Conservation (phyloP, 2,113 vertebrate genomes). For the Arizona elegans region DNA sequence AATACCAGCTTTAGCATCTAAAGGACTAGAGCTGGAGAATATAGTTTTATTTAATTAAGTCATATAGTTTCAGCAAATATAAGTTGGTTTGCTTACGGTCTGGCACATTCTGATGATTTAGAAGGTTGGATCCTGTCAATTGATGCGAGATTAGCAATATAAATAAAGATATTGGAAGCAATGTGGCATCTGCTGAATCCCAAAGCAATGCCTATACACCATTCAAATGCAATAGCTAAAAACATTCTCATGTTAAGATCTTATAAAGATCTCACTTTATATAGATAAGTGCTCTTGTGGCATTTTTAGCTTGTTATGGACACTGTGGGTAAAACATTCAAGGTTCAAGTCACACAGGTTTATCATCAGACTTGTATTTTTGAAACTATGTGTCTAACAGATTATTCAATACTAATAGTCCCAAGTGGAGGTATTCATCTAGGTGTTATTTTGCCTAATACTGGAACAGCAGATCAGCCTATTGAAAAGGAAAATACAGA, state of each 20-base stretch:
- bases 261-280: background rate
- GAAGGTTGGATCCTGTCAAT: background rate
- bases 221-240: background rate
- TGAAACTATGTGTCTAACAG: slow-evolving; percentile 19
- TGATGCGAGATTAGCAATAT: background rate
- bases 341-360: background rate
- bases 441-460: slow-evolving; percentile 29
- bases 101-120: background rate
- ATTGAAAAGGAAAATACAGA: slow-evolving; percentile 26
- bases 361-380: background rate
- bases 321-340: background rate
- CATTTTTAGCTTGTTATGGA: background rate
- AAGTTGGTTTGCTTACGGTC: background rate
- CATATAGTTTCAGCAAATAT: background rate
- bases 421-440: background rate
- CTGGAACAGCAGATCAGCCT: slow-evolving; percentile 46
- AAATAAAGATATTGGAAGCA: background rate
- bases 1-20: background rate
- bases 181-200: background rate
- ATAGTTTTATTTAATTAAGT: background rate
- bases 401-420: background rate
- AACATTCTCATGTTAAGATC: background rate
- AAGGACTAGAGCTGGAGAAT: background rate
- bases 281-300: background rate
- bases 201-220: background rate